phyloP scores from a whole-genome alignment of 2,113 vertebrate genomes.

The Pipa parva region DNA sequence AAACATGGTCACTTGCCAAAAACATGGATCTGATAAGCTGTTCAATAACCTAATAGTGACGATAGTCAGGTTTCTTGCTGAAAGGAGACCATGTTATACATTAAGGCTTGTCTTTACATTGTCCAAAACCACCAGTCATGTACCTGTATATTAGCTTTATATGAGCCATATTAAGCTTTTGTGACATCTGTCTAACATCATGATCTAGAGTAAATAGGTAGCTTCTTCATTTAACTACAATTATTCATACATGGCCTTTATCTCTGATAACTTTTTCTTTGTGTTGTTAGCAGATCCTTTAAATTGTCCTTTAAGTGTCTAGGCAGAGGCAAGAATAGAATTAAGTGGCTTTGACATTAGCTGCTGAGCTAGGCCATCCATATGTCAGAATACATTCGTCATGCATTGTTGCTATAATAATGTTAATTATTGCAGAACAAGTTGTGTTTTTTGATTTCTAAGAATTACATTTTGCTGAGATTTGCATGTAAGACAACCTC shows the following conservation, averaged over 20 bases:
- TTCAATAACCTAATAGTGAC: no score
- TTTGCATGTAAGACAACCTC: background rate
- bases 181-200: no score
- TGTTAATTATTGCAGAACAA: slow-evolving; percentile 25
- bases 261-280: background rate
- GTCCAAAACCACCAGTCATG: no score
- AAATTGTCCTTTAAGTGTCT: background rate
- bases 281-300: slow-evolving; percentile 11
- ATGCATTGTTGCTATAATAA: background rate
- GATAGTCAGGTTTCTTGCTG: no score
- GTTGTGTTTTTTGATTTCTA: slow-evolving; percentile 15
- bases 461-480: slow-evolving; percentile 13
- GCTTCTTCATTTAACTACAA: no score
- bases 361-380: slow-evolving; percentile 33
- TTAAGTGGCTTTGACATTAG: slow-evolving; percentile 43
- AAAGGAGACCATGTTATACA: no score
- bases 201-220: no score
- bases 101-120: no score
- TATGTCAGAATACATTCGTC: slow-evolving; percentile 31
- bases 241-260: background rate
- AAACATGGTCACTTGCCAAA: no score
- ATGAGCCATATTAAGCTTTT: no score
- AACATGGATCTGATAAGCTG: no score
- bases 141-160: no score
- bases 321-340: slow-evolving; percentile 15